Conservation (phyloP, 2,888 invertebrate genomes). For the Sminthurides aquaticus region DNA sequence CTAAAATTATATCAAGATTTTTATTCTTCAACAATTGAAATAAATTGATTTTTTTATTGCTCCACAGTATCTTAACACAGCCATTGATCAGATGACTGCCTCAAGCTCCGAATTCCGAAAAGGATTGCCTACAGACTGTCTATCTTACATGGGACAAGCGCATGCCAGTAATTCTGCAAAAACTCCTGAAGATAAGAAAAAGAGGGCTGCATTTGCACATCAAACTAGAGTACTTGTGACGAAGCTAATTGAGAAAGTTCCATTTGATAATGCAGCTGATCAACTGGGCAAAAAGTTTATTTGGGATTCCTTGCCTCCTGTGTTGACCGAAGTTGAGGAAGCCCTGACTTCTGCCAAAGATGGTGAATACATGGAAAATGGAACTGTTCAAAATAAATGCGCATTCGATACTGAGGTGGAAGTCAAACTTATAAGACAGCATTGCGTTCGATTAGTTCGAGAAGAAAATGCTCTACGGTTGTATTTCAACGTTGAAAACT, state of each 20-base stretch:
- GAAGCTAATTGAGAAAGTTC: conserved; percentile 49
- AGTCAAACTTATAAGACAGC: conserved; percentile 47
- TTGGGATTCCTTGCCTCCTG: conserved; percentile 80
- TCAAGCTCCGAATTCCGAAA: conserved; percentile 63
- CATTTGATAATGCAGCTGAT: conserved; percentile 69
- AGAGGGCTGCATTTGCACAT: conserved; percentile 46
- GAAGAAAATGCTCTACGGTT: conserved; percentile 53
- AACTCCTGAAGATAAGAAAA: conserved; percentile 42
- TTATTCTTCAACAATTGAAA: conserved; percentile 3
- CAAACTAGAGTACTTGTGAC: conserved; percentile 55
- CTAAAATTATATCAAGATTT: background rate
- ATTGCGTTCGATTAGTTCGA: conserved; percentile 35
- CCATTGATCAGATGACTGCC: conserved; percentile 64
- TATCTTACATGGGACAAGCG: conserved; percentile 65
- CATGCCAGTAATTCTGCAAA: conserved; percentile 53
- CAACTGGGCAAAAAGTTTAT: conserved; percentile 75
- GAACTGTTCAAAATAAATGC: conserved; percentile 57
- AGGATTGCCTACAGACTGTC: conserved; percentile 72
- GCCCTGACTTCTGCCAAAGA: conserved; percentile 64
- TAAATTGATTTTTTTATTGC: background rate
- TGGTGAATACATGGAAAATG: conserved; percentile 61
- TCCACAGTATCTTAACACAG: conserved; percentile 59
- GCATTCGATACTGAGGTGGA: conserved; percentile 59
- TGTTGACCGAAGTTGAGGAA: conserved; percentile 60
- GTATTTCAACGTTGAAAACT: conserved; percentile 77